phyloP scores from a whole-genome alignment of 2,797 vertebrate genomes.

The Semaprochilodus insignis region DNA sequence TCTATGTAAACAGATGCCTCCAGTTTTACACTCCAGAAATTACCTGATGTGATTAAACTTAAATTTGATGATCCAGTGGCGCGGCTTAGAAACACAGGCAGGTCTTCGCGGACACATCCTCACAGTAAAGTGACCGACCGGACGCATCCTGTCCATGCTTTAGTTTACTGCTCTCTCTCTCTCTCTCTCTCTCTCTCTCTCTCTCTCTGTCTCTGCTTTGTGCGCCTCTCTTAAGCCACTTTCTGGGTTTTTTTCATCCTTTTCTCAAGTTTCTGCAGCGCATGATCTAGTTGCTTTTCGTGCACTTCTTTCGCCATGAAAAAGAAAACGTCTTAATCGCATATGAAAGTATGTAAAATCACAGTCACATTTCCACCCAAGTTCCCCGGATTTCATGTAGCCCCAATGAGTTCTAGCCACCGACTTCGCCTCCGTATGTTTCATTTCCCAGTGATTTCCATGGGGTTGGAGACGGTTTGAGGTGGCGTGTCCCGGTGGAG shows the following conservation, averaged over 20 bases:
- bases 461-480: not conserved
- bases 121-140: slow-evolving; percentile 79
- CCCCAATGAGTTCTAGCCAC: not conserved
- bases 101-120: slow-evolving; percentile 75
- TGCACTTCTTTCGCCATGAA: not conserved
- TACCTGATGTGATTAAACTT: not conserved
- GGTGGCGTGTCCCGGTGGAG: not conserved
- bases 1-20: slow-evolving; percentile 11
- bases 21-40: not conserved
- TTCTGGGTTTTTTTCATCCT: no score
- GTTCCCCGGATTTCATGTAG: not conserved
- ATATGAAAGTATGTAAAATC: not conserved
- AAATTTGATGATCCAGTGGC: slow-evolving; percentile 3
- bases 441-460: no score
- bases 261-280: no score
- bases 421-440: no score
- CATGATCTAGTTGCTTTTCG: no score
- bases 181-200: no score
- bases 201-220: slow-evolving; percentile 31
- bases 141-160: slow-evolving; percentile 82
- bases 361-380: not conserved
- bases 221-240: no score
- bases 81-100: slow-evolving; percentile 76
- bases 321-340: not conserved
- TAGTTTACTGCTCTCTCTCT: slow-evolving; percentile 67